These are phyloP conservation scores for Corvus moneduloides DNA, from an alignment of 2,113 vertebrate genomes.

Conservation along the genomic window DNA sequence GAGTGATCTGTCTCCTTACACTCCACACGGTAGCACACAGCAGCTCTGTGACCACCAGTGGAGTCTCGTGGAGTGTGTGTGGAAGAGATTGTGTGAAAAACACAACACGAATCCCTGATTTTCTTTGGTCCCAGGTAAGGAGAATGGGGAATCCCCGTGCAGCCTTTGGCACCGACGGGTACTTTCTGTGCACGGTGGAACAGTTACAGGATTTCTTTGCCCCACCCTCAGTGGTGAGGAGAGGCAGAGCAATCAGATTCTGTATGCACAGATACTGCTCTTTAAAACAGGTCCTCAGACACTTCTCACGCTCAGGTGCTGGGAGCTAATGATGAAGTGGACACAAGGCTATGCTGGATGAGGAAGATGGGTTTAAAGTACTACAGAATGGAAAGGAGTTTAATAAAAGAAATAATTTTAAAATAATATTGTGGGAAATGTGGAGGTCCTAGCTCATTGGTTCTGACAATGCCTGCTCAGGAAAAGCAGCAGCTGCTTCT, in stretches of 20 bases:
- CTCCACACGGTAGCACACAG: neutral
- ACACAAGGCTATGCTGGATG: neutral
- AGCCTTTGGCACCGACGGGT: neutral
- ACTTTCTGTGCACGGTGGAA: neutral
- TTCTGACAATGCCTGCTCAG: neutral
- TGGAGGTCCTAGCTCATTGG: neutral
- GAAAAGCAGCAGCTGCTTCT: neutral
- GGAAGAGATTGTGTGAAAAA: neutral
- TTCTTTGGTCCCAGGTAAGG: neutral
- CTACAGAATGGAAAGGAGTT: neutral
- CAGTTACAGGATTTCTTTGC: neutral
- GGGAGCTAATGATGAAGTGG: neutral
- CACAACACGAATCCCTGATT: accelerated
- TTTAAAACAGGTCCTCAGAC: neutral
- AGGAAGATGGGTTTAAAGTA: neutral
- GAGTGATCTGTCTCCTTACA: neutral
- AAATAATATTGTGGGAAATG: neutral
- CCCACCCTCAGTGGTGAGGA: neutral
- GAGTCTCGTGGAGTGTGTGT: neutral
- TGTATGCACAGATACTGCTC: too few species aligned
- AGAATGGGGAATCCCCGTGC: neutral
- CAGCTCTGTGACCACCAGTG: neutral
- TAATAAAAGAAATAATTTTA: neutral
- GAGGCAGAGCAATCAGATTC: neutral
- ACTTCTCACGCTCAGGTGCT: neutral